Evolutionary conservation across 2,113 vertebrate species (phyloP).

Genomic region (Cepphus grylle): DNA sequence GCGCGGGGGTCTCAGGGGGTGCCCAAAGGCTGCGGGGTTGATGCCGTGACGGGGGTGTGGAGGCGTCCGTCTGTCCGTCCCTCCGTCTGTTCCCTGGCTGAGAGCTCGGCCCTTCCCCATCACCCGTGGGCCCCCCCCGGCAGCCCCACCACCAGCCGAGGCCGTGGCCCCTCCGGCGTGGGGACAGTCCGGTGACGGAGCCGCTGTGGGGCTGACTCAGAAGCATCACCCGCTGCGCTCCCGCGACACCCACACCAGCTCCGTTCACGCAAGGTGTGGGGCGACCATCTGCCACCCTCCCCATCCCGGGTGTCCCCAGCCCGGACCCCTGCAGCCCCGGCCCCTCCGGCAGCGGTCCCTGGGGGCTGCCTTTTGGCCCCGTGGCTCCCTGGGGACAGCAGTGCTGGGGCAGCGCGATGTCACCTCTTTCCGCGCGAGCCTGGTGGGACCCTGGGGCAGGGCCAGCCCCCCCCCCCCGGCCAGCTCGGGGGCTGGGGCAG

Average conservation of each 20-base stretch:
- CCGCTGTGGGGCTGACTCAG: neutral
- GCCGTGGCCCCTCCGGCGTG: neutral
- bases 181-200: neutral
- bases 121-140: neutral
- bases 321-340: neutral
- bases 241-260: neutral
- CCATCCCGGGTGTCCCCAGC: neutral
- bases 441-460: neutral
- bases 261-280: neutral
- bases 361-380: neutral
- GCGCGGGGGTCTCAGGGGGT: too few species aligned
- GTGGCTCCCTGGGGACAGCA: neutral
- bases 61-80: neutral
- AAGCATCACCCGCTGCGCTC: neutral
- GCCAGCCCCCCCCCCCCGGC: neutral
- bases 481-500: neutral
- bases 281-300: neutral
- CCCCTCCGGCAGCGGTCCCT: neutral
- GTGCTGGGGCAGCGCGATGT: neutral
- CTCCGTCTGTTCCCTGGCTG: neutral
- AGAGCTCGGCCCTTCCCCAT: neutral
- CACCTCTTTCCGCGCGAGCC: neutral
- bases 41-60: fast-evolving
- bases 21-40: neutral
- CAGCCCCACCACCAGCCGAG: neutral